Percentiles rank a stretch among this genome's conserved stretches.
These are phyloP conservation scores for Stichopus chloronotus DNA, from an alignment of 35 echinoderm and acorn worm genomes.

Conservation along the genomic window DNA sequence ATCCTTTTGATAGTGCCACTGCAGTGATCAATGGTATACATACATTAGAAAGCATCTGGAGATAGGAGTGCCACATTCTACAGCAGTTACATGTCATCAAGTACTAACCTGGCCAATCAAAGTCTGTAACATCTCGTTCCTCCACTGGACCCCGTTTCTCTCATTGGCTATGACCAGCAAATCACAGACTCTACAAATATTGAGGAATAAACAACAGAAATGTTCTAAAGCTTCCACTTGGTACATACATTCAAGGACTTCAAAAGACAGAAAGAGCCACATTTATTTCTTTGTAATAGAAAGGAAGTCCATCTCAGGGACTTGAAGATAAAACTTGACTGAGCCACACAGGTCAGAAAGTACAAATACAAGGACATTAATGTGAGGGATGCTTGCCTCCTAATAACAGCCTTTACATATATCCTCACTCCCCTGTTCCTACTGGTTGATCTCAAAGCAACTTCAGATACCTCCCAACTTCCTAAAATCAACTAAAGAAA, in stretches of 20 bases:
- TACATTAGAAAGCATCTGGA: no score
- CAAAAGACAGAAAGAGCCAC: neutral
- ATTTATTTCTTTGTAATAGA: neutral
- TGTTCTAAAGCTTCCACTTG: neutral
- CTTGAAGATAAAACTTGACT: neutral
- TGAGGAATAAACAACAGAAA: neutral
- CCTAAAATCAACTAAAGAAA: no score
- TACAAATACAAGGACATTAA: conserved; percentile 48
- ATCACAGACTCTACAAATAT: conserved; percentile 82
- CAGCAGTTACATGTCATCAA: no score
- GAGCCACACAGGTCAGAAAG: conserved; percentile 3
- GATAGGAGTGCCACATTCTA: no score
- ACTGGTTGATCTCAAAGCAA: no score
- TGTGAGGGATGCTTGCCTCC: neutral
- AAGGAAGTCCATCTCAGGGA: neutral
- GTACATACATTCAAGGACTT: no score
- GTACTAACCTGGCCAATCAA: conserved; percentile 80
- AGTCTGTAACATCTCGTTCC: conserved; percentile 76
- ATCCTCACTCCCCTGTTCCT: conserved; percentile 15
- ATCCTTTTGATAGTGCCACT: no score
- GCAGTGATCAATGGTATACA: no score
- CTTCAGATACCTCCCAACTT: no score
- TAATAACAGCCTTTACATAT: neutral
- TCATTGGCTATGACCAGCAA: conserved; percentile 93
- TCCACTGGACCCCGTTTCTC: conserved; percentile 90